Percentiles rank a stretch among this genome's conserved stretches.
Evolutionary conservation across 2,113 vertebrate genomes (phyloP).

Genomic region (Rhinoderma darwinii): DNA sequence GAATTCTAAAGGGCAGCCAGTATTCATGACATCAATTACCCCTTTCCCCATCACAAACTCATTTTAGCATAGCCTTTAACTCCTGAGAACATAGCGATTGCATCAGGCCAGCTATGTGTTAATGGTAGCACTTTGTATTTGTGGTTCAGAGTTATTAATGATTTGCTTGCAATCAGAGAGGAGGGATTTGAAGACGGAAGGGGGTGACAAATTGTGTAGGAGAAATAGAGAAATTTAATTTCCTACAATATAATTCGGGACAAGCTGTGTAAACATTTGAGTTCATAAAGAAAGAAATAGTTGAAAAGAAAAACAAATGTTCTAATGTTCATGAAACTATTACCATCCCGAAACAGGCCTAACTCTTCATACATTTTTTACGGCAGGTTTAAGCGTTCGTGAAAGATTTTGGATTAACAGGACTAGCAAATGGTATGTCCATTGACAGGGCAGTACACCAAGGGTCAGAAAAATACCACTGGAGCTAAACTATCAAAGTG

Average conservation of each 20-base stretch:
- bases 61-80: not conserved
- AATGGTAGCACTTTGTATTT: conserved; percentile 52
- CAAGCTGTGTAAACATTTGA: conserved; percentile 59
- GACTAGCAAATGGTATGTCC: conserved; percentile 42
- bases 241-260: conserved; percentile 54
- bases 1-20: too few species aligned
- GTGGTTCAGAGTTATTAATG: conserved; percentile 45
- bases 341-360: conserved; percentile 10
- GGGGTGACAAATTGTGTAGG: conserved; percentile 40
- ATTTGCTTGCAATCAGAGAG: conserved; percentile 46
- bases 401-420: conserved; percentile 51
- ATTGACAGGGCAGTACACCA: not conserved
- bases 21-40: too few species aligned
- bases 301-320: conserved; percentile 58
- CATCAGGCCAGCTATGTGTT: conserved; percentile 39
- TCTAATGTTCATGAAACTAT: conserved; percentile 44
- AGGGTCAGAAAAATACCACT: conserved; percentile 27
- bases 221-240: conserved; percentile 55
- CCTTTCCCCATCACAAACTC: not conserved
- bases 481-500: conserved; percentile 20
- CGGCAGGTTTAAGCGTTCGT: conserved; percentile 28
- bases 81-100: not conserved
- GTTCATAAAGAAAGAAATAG: conserved; percentile 57
- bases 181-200: conserved; percentile 42
- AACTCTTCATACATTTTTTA: conserved; percentile 43